Evolutionary conservation across 1,140 invertebrate species (phyloP).

Genomic region (Solen grandis): DNA sequence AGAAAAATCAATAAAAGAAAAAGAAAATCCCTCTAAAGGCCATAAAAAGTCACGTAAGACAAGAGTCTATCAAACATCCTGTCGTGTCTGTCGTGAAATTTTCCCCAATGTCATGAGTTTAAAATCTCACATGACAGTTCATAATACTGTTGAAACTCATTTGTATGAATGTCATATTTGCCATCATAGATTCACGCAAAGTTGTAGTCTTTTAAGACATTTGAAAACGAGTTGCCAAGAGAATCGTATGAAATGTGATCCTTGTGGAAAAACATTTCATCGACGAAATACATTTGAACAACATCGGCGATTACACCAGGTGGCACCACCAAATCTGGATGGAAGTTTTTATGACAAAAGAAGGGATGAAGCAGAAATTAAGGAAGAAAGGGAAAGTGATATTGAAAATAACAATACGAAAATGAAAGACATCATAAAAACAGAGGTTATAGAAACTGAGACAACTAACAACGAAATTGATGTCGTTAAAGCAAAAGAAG

Average conservation of each 20-base stretch:
- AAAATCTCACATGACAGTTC: conserved; percentile 48
- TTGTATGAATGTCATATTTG: conserved; percentile 52
- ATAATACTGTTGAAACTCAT: conserved; percentile 49
- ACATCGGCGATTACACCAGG: conserved; percentile 41
- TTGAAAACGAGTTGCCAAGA: conserved; percentile 50
- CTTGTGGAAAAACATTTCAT: conserved; percentile 47
- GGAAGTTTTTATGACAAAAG: conserved; percentile 51
- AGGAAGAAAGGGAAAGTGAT: conserved; percentile 51
- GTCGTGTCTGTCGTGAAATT: conserved; percentile 42
- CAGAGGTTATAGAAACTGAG: background rate
- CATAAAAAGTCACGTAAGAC: conserved; percentile 41
- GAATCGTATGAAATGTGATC: conserved; percentile 45
- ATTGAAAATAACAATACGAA: conserved; percentile 47
- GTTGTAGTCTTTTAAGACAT: conserved; percentile 44
- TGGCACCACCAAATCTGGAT: conserved; percentile 27
- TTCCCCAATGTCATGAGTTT: conserved; percentile 49
- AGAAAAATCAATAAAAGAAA: background rate
- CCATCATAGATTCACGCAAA: conserved; percentile 47
- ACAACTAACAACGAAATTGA: no score
- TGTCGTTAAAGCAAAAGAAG: background rate
- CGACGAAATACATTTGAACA: conserved; percentile 50
- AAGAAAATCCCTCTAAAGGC: background rate
- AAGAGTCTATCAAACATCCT: conserved; percentile 47
- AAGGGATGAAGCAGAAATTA: conserved; percentile 35
- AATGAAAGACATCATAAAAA: background rate